These are phyloP conservation scores for Cromileptes altivelis DNA, from an alignment of 2,113 vertebrate genomes.

Conservation along the genomic window DNA sequence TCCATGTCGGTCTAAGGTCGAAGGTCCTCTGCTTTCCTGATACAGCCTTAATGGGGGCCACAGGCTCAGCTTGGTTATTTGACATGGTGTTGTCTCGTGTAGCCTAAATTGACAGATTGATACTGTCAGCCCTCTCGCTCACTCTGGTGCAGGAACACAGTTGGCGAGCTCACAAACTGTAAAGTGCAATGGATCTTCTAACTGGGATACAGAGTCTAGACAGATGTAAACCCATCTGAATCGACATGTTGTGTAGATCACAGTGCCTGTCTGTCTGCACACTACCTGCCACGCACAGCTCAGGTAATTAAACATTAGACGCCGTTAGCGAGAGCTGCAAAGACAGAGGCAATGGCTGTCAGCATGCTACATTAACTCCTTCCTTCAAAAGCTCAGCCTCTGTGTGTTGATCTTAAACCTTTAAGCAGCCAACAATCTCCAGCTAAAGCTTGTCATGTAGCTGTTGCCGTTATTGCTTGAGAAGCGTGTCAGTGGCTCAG, in stretches of 20 bases:
- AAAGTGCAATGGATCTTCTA: conserved; percentile 60
- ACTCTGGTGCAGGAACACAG: conserved; percentile 28
- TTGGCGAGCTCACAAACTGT: conserved; percentile 43
- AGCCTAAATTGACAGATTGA: conserved; percentile 56
- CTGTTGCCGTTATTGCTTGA: conserved; percentile 34
- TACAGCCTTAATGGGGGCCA: not conserved
- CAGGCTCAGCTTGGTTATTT: conserved; percentile 16
- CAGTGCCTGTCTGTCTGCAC: conserved; percentile 55
- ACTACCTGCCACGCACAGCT: conserved; percentile 44
- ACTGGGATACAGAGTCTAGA: conserved; percentile 62
- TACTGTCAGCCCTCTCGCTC: conserved; percentile 52
- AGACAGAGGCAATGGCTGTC: conserved; percentile 18
- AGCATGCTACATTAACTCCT: conserved; percentile 52
- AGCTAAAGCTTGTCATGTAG: conserved; percentile 31
- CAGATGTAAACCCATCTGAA: conserved; percentile 49
- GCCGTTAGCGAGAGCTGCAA: conserved; percentile 48
- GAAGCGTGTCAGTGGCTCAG: conserved; percentile 54
- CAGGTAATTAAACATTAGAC: conserved; percentile 60
- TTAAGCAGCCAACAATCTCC: conserved; percentile 38
- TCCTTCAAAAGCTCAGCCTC: conserved; percentile 46
- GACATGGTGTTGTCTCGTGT: conserved; percentile 35
- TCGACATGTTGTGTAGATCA: conserved; percentile 59
- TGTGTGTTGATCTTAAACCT: conserved; percentile 40
- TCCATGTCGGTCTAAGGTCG: too few species aligned
- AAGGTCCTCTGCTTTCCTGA: not conserved